Base-by-base conservation (phyloP, 2,888 invertebrate species). In the Microchrysa polita region DNA sequence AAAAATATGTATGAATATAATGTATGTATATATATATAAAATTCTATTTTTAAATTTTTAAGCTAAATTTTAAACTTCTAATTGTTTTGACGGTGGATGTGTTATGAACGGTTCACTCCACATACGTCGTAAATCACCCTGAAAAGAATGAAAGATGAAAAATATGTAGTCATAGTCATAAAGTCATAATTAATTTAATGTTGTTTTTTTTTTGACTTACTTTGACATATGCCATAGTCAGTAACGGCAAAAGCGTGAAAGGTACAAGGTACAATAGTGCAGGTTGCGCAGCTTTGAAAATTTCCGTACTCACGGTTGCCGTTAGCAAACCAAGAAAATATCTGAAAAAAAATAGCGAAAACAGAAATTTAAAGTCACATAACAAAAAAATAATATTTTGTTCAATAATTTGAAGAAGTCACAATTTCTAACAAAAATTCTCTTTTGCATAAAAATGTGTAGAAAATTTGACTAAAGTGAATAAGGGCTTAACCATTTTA, bases 181-280 rank as follows among this genome's bases (percentile, higher is more conserved):
- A 55, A 69, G 34, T 42, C 73, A 57, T 63, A 53, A 59, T 18
- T 22, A 59, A 7, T 20, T 44, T 44, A 0, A 9, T 9, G 14
- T 12, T 44, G 44, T 44, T 44, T 44, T 44, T n/a, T n/a, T 34
- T 55, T 55, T 55, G 55, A 57, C 67, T 69, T 55, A 96, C 97
- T 91, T 97, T 97, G 79, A 98, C 89, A 86, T 98, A 98, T 78
- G 98, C 98, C 97, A 98, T 98, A 79, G 97, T 95, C 80, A 98
- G 90, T 78, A 98, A 89, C 79, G 98, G 98, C 86, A 98, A 89
- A 83, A 98, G 89, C 82, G 97, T 98, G 87, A 98, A 98, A 82
- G 98, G 98, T 84, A 98, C 98, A 82, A 98, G 90, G 88, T 98
- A 98, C 75, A 98, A 90, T 80, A 98, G 90, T 79, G 98, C 98